A percentile compares a stretch with the other conserved stretches of the same genome.
Conservation (phyloP, 2,797 vertebrate genomes). For the Xiphorhynchus erythropygius region DNA sequence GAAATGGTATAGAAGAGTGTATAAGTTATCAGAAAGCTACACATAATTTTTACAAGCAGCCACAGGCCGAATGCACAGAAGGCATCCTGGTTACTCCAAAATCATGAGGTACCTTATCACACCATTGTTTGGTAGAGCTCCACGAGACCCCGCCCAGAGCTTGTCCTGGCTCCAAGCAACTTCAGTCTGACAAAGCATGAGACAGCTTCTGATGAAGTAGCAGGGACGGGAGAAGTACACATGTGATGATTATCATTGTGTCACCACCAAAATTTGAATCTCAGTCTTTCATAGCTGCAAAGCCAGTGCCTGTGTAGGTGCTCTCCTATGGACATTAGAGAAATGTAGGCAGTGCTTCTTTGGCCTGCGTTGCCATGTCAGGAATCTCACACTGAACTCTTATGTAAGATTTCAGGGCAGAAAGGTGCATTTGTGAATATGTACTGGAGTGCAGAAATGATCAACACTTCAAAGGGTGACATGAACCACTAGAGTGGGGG, state of each 20-base stretch:
- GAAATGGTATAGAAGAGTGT: not conserved
- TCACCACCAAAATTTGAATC: not conserved
- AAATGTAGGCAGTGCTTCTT: not conserved
- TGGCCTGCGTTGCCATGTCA: not conserved
- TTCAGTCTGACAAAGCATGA: not conserved
- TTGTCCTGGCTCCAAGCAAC: not conserved
- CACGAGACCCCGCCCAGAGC: not conserved
- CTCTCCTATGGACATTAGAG: not conserved
- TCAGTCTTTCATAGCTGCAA: not conserved
- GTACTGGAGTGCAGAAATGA: not conserved
- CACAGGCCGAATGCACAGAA: not conserved
- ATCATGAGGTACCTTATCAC: not conserved
- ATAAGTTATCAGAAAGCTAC: not conserved
- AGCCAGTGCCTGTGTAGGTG: not conserved
- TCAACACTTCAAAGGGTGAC: slow-evolving; percentile 23
- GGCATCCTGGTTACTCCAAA: not conserved
- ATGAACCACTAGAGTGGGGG: not conserved
- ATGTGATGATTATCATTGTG: not conserved
- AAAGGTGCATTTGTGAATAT: not conserved
- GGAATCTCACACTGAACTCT: not conserved
- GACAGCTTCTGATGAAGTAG: not conserved
- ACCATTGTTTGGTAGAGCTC: not conserved
- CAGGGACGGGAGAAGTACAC: not conserved
- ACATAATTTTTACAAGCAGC: not conserved
- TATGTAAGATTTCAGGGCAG: not conserved